Percentiles rank a stretch among this genome's conserved stretches.
phyloP scores from a whole-genome alignment of 2,888 invertebrate genomes.

The Apotomis betuletana region DNA sequence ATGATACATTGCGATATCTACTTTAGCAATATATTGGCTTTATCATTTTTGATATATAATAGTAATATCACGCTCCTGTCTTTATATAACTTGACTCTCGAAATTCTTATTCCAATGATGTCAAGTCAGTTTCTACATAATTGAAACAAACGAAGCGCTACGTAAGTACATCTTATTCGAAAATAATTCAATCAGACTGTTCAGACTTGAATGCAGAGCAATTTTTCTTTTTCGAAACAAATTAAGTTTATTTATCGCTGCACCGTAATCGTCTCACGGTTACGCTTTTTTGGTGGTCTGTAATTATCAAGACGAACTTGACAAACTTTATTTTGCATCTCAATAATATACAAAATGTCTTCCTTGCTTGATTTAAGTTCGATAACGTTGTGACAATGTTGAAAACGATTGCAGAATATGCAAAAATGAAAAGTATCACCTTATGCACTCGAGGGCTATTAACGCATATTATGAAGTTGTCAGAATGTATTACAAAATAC shows the following conservation, averaged over 20 bases:
- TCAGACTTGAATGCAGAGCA: constrained; percentile 43
- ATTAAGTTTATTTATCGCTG: constrained; percentile 63
- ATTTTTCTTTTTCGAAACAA: constrained; percentile 57
- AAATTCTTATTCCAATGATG: too few species aligned
- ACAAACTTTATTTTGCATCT: constrained; percentile 48
- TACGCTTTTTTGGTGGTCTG: constrained; percentile 65
- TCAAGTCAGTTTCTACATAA: too few species aligned
- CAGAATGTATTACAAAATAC: constrained; percentile 50
- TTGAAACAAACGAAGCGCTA: too few species aligned
- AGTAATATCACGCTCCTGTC: too few species aligned
- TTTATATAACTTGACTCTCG: too few species aligned
- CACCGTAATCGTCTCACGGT: constrained; percentile 54
- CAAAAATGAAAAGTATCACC: constrained; percentile 24
- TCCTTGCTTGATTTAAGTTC: constrained; percentile 52
- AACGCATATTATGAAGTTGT: constrained; percentile 66
- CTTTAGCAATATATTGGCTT: too few species aligned
- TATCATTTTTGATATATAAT: too few species aligned
- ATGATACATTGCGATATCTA: too few species aligned
- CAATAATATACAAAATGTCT: constrained; percentile 46
- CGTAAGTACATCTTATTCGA: constrained; percentile 30
- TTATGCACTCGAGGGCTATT: constrained; percentile 50
- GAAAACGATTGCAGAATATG: constrained; percentile 40
- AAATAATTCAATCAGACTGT: constrained; percentile 60
- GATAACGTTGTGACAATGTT: constrained; percentile 47
- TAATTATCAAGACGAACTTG: constrained; percentile 57